These are phyloP conservation scores for Hippoglossus hippoglossus DNA, from an alignment of 2,797 vertebrate genomes.

Conservation along the genomic window DNA sequence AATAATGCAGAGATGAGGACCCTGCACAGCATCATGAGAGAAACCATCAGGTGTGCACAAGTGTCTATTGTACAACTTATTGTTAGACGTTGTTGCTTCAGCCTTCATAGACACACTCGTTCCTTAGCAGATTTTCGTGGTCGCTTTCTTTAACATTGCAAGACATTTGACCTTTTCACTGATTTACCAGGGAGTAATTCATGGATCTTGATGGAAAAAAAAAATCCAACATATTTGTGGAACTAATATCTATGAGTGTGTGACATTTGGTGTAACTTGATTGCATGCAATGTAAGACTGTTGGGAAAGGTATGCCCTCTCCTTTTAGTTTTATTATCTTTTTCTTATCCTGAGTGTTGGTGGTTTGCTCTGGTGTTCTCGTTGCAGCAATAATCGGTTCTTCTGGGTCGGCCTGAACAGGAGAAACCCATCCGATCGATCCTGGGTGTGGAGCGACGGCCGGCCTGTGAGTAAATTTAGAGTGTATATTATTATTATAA, in stretches of 20 bases:
- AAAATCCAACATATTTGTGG: no score
- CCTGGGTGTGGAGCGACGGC: conserved; percentile 94
- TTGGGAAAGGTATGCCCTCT: neutral
- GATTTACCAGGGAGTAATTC: no score
- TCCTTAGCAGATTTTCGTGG: neutral
- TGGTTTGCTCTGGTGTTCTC: conserved; percentile 45
- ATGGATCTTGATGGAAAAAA: no score
- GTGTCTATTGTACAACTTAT: no score
- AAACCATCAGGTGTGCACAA: conserved; percentile 86
- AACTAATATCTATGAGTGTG: no score
- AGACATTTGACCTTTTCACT: no score
- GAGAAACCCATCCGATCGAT: conserved; percentile 88
- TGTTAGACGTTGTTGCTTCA: neutral
- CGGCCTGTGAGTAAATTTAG: conserved; percentile 87
- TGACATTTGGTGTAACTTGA: no score
- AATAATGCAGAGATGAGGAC: conserved; percentile 83
- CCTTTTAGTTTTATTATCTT: neutral
- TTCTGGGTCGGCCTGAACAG: conserved; percentile 97
- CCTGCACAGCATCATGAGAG: conserved; percentile 86
- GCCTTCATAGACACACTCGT: neutral
- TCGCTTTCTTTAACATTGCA: no score
- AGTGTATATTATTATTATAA: neutral
- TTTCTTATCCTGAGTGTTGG: neutral
- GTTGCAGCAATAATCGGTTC: conserved; percentile 88
- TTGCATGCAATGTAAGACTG: no score